Evolutionary conservation across 1,140 invertebrate genomes (phyloP).

Genomic region (Antheraea pernyi): DNA sequence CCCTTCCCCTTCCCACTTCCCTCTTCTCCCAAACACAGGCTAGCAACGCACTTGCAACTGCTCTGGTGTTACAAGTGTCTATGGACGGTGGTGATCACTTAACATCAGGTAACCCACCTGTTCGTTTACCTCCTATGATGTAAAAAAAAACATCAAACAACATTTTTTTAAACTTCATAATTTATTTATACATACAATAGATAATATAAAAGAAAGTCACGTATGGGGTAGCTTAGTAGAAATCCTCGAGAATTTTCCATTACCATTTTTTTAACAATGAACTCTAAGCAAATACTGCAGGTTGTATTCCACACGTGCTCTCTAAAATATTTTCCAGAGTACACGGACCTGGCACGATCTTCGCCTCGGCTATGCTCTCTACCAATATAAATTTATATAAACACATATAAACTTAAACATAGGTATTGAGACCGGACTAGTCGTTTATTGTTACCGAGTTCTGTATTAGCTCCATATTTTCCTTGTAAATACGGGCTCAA

Average conservation of each 20-base stretch:
- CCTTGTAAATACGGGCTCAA: neutral
- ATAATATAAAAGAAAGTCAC: neutral
- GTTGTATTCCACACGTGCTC: conserved; percentile 1
- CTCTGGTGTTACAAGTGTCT: too few relatives aligned
- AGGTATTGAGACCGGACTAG: neutral
- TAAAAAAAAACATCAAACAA: too few relatives aligned
- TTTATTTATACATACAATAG: neutral
- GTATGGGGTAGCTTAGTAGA: neutral
- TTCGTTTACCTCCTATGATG: too few relatives aligned
- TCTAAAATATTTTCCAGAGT: neutral
- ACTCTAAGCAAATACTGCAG: neutral
- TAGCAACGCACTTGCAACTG: too few relatives aligned
- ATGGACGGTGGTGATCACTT: too few relatives aligned
- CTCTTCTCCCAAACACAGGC: too few relatives aligned
- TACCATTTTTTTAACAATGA: neutral
- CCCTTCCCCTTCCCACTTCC: too few relatives aligned
- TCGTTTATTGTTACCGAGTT: neutral
- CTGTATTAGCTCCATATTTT: neutral
- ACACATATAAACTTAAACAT: neutral
- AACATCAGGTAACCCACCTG: too few relatives aligned
- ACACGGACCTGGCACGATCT: neutral
- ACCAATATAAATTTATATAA: neutral
- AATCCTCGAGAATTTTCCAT: neutral
- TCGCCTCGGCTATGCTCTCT: neutral
- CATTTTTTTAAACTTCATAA: too few relatives aligned